Conservation (phyloP, 2,888 invertebrate genomes). For the Campopleginae sp. region DNA sequence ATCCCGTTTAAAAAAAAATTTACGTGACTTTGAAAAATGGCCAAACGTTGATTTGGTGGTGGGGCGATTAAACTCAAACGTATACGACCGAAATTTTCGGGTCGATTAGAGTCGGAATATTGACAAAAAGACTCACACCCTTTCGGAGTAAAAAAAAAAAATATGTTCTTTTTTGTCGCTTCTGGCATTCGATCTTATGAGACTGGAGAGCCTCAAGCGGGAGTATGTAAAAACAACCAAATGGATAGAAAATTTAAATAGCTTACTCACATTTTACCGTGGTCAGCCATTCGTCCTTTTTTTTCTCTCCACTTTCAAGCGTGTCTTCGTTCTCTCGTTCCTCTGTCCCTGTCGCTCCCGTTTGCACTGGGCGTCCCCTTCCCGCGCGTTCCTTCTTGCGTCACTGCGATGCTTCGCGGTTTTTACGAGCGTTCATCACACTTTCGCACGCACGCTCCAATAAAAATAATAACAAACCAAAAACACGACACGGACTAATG, state of each 20-base stretch:
- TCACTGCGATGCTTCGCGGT: slow-evolving; percentile 17
- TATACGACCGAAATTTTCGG: not conserved
- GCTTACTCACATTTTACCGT: slow-evolving; percentile 77
- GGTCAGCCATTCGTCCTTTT: slow-evolving; percentile 75
- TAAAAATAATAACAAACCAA: slow-evolving; percentile 15
- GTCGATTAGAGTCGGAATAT: not conserved
- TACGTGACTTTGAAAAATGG: not conserved
- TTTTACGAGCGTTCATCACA: slow-evolving; percentile 23
- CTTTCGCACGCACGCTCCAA: not conserved
- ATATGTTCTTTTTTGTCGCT: not conserved
- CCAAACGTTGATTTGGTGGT: not conserved
- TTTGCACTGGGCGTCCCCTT: slow-evolving; percentile 32
- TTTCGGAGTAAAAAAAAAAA: not conserved
- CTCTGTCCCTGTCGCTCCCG: slow-evolving; percentile 21
- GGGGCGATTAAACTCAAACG: not conserved
- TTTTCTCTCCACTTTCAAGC: slow-evolving; percentile 19
- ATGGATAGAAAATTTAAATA: not conserved
- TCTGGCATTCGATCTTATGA: not conserved
- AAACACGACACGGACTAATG: slow-evolving; percentile 45
- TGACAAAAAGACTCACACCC: not conserved
- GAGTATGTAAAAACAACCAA: not conserved
- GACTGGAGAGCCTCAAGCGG: not conserved
- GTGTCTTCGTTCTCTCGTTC: slow-evolving; percentile 37
- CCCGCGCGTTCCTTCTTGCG: slow-evolving; percentile 4
- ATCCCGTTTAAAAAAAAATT: not conserved